Base-by-base conservation (phyloP, 2,888 invertebrate genomes). In the Pristionchus mayeri region DNA sequence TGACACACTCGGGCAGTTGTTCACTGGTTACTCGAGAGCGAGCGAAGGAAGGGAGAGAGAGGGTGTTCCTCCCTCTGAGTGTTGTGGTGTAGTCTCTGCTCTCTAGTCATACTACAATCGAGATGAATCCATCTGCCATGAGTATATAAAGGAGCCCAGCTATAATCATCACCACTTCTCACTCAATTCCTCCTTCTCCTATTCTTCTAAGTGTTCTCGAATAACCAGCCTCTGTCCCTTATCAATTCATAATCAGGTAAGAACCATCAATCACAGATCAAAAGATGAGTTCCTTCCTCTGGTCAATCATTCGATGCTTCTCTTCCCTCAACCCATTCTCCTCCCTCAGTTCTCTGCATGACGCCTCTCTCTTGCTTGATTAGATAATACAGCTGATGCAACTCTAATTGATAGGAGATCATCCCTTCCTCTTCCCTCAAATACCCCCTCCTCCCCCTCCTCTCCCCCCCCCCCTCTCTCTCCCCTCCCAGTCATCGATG, bases 301-400 rank as follows among this genome's bases (percentile, higher is more conserved):
- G 24, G 18, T 57, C 54, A 4, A 9, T 60, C 27, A 27, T 60
- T 60, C 30, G 18, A 30, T 60, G 16, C 11, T 30, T 30, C 60
- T 30, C 11, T 30, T 60, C 60, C 30, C 30, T 18, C 63, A 71
- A 24, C 40, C 40, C 44, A 40, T 71, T 40, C 24, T 13, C 37
- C 24, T n/a, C n/a, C 37, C 40, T 71, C 71, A 24, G 16, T 63
- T 30, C 11, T 34, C 63, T 18, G 63, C 34, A 34, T 63, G 63
- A 63, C 34, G 63, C 34, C 7, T 63, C 21, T 6, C 40, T 24
- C 40, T 3, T 40, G n/a, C 21, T n/a, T 71, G 71, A 71, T 71
- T 71, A 71, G 71, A 71, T 71, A 71, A 71, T 44, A 67, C 34
- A 71, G 71, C 71, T 71, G 71, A 71, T 71, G 71, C 71, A 71